Percentiles rank a stretch among this genome's conserved stretches.
Conservation (phyloP, 2,797 vertebrate species). For the Vipera latastei region DNA sequence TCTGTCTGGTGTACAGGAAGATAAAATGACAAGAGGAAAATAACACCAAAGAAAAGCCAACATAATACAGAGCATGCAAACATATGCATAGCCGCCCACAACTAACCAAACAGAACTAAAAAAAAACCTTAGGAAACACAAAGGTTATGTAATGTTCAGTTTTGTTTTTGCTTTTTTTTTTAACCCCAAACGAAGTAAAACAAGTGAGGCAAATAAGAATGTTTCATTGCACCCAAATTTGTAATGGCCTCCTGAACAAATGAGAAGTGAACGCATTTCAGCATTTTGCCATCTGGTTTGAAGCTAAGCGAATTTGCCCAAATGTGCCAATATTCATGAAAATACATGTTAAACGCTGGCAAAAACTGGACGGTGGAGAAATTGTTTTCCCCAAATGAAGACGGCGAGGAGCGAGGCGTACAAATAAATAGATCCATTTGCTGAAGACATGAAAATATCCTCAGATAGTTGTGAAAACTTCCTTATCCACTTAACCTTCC, state of each 20-base stretch:
- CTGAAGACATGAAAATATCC: neutral
- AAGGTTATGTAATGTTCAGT: neutral
- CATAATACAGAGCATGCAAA: neutral
- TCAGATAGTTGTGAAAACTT: neutral
- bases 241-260: neutral
- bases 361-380: neutral
- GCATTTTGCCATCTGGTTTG: neutral
- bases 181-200: neutral
- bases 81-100: neutral
- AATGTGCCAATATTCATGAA: neutral
- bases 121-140: neutral
- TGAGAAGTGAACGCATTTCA: neutral
- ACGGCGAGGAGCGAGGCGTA: neutral
- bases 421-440: neutral
- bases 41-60: neutral
- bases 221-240: neutral
- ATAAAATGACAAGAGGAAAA: neutral
- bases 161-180: neutral
- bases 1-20: neutral
- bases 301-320: neutral
- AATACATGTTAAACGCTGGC: neutral
- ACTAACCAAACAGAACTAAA: neutral
- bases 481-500: neutral
- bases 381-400: neutral
- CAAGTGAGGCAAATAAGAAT: neutral